These are phyloP conservation scores for Apodemia duryi DNA, from an alignment of 2,888 invertebrate species.

Conservation along the genomic window DNA sequence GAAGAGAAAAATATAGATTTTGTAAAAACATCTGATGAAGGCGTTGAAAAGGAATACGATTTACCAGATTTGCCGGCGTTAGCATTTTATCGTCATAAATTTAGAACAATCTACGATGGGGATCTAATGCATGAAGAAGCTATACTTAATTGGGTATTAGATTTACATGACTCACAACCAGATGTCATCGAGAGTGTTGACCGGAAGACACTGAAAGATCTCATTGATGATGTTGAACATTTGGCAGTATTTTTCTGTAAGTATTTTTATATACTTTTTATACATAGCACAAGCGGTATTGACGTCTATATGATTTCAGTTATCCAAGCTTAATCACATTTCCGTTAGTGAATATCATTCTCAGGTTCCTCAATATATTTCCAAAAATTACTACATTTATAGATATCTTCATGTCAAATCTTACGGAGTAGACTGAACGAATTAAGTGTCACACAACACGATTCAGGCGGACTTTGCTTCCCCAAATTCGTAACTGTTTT, in stretches of 20 bases:
- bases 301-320: too few relatives aligned
- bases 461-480: too few relatives aligned
- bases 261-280: constrained; percentile 41
- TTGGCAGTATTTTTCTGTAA: constrained; percentile 95
- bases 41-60: constrained; percentile 93
- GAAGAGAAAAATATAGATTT: constrained; percentile 95
- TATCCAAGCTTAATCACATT: too few relatives aligned
- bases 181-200: constrained; percentile 96
- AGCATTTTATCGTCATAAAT: constrained; percentile 92
- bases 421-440: too few relatives aligned
- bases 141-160: constrained; percentile 93
- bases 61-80: constrained; percentile 88
- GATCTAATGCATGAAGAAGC: constrained; percentile 95
- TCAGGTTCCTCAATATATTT: too few relatives aligned
- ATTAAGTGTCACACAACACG: too few relatives aligned
- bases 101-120: constrained; percentile 92
- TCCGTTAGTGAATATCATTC: too few relatives aligned
- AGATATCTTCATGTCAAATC: too few relatives aligned
- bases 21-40: constrained; percentile 93
- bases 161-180: constrained; percentile 89
- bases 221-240: constrained; percentile 94
- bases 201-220: constrained; percentile 91
- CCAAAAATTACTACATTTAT: too few relatives aligned
- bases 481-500: too few relatives aligned
- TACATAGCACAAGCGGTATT: background rate